A percentile compares a stretch with the other conserved stretches of the same genome.
These are phyloP conservation scores for Ambastaia sidthimunki DNA, from an alignment of 2,797 vertebrate species.

Conservation along the genomic window DNA sequence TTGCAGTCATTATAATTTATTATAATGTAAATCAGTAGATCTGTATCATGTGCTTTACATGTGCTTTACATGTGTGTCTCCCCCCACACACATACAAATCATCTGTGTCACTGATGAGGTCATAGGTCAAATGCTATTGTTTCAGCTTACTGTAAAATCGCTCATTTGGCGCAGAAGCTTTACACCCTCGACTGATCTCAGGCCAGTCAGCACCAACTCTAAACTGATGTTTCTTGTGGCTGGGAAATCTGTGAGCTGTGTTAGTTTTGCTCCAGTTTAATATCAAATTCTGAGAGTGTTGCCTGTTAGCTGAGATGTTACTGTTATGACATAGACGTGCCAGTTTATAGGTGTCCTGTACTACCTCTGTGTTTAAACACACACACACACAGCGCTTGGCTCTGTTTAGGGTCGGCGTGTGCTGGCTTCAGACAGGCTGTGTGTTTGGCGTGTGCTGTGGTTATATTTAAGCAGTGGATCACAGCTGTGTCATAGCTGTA, in stretches of 20 bases:
- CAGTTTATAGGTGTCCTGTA: slow-evolving; percentile 1
- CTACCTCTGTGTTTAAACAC: background rate
- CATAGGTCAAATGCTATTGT: slow-evolving; percentile 27
- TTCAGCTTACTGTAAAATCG: slow-evolving; percentile 25
- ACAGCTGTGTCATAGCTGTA: slow-evolving; percentile 52
- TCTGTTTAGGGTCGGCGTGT: slow-evolving; percentile 19
- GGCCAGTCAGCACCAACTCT: slow-evolving; percentile 11
- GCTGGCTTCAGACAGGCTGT: slow-evolving; percentile 44
- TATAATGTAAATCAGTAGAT: background rate
- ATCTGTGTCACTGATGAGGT: slow-evolving; percentile 12
- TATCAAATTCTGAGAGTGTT: too few relatives aligned
- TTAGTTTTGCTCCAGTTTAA: background rate
- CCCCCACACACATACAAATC: too few relatives aligned
- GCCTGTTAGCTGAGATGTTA: background rate
- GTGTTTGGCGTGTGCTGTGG: slow-evolving; percentile 69
- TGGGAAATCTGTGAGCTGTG: background rate
- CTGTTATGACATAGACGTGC: background rate
- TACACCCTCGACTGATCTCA: background rate
- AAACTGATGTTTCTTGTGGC: background rate
- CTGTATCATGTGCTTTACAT: background rate
- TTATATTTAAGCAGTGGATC: slow-evolving; percentile 66
- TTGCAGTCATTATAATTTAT: background rate
- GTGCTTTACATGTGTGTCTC: background rate
- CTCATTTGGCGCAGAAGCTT: slow-evolving; percentile 25
- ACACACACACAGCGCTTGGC: slow-evolving; percentile 13